These are phyloP conservation scores for Vombatus ursinus DNA, from an alignment of 2,113 vertebrate genomes.

Conservation along the genomic window DNA sequence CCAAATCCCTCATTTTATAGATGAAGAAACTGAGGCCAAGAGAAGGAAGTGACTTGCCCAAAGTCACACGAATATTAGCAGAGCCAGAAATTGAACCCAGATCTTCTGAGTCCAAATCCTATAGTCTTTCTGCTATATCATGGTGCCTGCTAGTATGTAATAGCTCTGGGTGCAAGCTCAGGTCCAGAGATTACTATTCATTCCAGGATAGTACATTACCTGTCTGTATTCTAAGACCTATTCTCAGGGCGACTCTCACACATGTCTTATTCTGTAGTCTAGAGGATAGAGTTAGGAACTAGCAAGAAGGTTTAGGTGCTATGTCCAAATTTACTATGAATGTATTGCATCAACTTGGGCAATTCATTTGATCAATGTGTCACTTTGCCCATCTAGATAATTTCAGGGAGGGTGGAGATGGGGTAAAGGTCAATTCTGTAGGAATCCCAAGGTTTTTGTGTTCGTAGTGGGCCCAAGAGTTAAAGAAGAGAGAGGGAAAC, in stretches of 20 bases:
- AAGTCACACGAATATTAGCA: background rate
- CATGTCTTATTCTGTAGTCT: background rate
- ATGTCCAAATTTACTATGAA: background rate
- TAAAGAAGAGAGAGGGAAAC: background rate
- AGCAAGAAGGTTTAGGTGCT: background rate
- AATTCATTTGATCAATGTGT: slow-evolving; percentile 11
- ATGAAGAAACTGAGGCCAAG: background rate
- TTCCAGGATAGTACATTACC: background rate
- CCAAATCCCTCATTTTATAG: background rate
- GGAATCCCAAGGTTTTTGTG: background rate
- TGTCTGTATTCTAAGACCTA: background rate
- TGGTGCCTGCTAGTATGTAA: background rate
- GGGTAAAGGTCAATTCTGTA: background rate
- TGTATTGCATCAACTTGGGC: background rate
- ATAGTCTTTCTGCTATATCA: background rate
- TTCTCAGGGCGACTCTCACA: background rate
- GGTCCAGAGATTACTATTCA: background rate
- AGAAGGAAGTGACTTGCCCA: background rate
- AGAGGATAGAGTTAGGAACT: background rate
- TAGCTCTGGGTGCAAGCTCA: background rate
- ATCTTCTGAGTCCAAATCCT: background rate
- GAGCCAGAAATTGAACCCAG: background rate
- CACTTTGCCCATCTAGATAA: background rate
- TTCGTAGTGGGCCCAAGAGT: background rate
- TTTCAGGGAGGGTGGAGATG: accelerated